A percentile compares a stretch with the other conserved stretches of the same genome.
Conservation (phyloP, 2,113 vertebrate genomes). For the Podiceps cristatus region DNA sequence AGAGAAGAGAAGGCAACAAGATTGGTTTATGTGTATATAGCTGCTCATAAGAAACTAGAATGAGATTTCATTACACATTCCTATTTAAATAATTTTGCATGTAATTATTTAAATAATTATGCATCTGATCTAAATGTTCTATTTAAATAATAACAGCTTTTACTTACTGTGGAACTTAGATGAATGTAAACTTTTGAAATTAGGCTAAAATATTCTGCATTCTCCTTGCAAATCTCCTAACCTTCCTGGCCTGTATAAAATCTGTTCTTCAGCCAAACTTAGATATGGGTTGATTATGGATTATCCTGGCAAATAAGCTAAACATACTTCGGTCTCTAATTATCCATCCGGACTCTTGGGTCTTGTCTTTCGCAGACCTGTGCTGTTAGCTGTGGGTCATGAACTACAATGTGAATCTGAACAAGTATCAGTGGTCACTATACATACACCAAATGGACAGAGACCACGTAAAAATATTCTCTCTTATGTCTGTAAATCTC, state of each 20-base stretch:
- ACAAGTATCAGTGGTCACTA: background rate
- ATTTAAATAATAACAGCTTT: constrained; percentile 43
- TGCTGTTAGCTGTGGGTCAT: background rate
- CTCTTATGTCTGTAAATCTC: background rate
- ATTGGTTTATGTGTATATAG: background rate
- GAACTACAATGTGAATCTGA: background rate
- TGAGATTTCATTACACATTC: background rate
- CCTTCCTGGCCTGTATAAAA: background rate
- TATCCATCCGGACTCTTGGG: background rate
- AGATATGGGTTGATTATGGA: background rate
- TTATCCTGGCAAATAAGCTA: background rate
- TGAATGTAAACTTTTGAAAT: constrained; percentile 16
- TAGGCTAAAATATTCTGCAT: background rate
- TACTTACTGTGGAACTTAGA: background rate
- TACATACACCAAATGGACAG: background rate
- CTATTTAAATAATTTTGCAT: constrained; percentile 5
- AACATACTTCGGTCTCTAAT: background rate
- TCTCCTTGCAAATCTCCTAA: background rate
- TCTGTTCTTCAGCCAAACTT: background rate
- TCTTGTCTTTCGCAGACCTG: background rate
- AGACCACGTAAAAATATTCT: background rate
- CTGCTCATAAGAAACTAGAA: background rate
- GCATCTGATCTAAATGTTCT: background rate
- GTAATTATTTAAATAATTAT: constrained; percentile 27
- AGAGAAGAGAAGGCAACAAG: background rate